These are phyloP conservation scores for Tonatia bakeri DNA, from an alignment of 2,113 vertebrate species.

Conservation along the genomic window DNA sequence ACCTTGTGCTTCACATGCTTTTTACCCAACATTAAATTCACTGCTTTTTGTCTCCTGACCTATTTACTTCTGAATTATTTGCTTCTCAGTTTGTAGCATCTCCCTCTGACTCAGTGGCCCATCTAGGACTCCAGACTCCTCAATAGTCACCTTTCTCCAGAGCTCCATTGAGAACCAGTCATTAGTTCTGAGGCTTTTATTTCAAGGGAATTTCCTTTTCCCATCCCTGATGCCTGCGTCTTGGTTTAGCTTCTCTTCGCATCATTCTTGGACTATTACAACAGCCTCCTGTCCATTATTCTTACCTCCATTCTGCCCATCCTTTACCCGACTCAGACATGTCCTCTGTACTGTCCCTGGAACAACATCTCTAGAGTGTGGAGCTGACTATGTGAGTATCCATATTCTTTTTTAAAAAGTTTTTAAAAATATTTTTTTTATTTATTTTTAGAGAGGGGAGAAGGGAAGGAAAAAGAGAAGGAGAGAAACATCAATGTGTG, in stretches of 20 bases:
- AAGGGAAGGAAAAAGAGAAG: too few relatives aligned
- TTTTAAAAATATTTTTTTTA: too few relatives aligned
- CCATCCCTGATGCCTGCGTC: not conserved
- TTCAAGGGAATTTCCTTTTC: not conserved
- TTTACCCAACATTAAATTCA: not conserved
- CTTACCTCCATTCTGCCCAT: not conserved
- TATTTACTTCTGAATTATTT: slow-evolving; percentile 27
- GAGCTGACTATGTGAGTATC: not conserved
- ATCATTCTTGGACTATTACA: not conserved
- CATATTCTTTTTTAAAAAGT: too few relatives aligned
- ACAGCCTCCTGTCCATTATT: not conserved
- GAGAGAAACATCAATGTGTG: too few relatives aligned
- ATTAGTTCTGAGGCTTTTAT: not conserved
- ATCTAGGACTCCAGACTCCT: slow-evolving; percentile 34
- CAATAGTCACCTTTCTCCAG: slow-evolving; percentile 29
- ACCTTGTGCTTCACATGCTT: not conserved
- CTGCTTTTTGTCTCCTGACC: slow-evolving; percentile 20
- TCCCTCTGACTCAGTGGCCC: slow-evolving; percentile 35
- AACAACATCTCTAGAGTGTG: not conserved
- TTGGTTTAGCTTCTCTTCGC: not conserved
- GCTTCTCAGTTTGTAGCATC: slow-evolving; percentile 8
- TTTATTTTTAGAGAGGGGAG: too few relatives aligned
- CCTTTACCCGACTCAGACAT: not conserved
- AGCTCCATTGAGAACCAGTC: not conserved
- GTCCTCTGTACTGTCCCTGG: not conserved